phyloP scores from a whole-genome alignment of 2,113 vertebrate genomes.

The Myxocyprinus asiaticus region DNA sequence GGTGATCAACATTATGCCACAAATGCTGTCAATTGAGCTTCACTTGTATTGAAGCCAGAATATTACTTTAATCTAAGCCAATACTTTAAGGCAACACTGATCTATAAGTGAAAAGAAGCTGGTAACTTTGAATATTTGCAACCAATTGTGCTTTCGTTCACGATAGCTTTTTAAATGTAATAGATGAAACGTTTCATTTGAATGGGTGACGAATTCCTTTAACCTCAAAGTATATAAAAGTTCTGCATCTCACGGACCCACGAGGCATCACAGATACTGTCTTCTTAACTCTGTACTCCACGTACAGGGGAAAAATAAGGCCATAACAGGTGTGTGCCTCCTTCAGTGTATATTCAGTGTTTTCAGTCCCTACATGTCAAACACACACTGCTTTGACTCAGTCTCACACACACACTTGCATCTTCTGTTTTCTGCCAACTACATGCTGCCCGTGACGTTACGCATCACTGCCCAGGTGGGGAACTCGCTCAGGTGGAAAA shows the following conservation, averaged over 20 bases:
- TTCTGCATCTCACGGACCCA: too few species aligned
- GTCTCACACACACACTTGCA: not conserved
- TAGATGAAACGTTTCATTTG: not conserved
- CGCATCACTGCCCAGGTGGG: conserved; percentile 84
- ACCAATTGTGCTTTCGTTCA: not conserved
- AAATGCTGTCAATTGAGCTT: too few species aligned
- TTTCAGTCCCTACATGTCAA: conserved; percentile 30
- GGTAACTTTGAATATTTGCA: not conserved
- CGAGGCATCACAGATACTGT: not conserved
- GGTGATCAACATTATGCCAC: too few species aligned
- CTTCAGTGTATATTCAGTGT: conserved; percentile 10
- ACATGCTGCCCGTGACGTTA: conserved; percentile 80
- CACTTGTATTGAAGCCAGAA: too few species aligned
- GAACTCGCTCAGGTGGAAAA: conserved; percentile 88
- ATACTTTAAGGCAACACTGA: not conserved
- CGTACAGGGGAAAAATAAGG: not conserved
- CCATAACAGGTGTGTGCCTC: conserved; percentile 5
- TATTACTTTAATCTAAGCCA: not conserved
- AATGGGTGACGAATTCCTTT: not conserved
- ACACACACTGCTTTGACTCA: not conserved
- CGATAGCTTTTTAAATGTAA: too few species aligned
- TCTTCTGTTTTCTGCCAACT: conserved; percentile 48
- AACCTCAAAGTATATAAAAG: not conserved
- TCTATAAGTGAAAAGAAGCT: not conserved
- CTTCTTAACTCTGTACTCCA: not conserved